phyloP scores from a whole-genome alignment of 30 jellyfish, hydroid and myxozoan species.

The Turritopsis rubra region DNA sequence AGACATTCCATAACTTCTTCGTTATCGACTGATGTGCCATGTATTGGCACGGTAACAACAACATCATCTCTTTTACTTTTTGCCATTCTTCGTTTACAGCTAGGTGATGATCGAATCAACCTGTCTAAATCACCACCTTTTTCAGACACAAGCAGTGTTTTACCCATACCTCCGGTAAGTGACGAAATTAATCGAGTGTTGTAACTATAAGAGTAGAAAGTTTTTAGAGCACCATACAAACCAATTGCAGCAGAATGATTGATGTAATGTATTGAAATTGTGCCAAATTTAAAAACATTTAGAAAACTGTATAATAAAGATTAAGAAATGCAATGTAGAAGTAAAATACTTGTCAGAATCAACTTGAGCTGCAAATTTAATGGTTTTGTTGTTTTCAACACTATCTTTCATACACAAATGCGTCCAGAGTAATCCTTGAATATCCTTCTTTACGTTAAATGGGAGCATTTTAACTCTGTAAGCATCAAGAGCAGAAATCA shows the following conservation, averaged over 20 bases:
- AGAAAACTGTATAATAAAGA: too few species aligned
- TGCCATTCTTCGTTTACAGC: not conserved
- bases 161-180: slow-evolving; percentile 48
- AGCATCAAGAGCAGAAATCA: slow-evolving; percentile 55
- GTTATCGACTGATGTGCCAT: slow-evolving; percentile 38
- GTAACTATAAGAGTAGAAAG: slow-evolving; percentile 38
- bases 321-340: too few species aligned
- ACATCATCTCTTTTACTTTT: not conserved
- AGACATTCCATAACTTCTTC: slow-evolving; percentile 34
- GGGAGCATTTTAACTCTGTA: slow-evolving; percentile 24
- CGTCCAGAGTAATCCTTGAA: not conserved
- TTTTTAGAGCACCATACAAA: too few species aligned
- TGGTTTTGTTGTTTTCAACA: not conserved
- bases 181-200: slow-evolving; percentile 46
- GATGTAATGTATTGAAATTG: not conserved
- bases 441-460: slow-evolving; percentile 3
- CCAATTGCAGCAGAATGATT: too few species aligned
- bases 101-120: not conserved
- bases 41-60: slow-evolving; percentile 34
- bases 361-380: slow-evolving; percentile 26
- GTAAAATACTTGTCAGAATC: slow-evolving; percentile 41
- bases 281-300: not conserved
- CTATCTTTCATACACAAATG: not conserved
- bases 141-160: slow-evolving; percentile 24
- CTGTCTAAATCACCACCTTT: slow-evolving; percentile 4